Conservation (phyloP, 2,113 vertebrate species). For the Regulus satrapa region DNA sequence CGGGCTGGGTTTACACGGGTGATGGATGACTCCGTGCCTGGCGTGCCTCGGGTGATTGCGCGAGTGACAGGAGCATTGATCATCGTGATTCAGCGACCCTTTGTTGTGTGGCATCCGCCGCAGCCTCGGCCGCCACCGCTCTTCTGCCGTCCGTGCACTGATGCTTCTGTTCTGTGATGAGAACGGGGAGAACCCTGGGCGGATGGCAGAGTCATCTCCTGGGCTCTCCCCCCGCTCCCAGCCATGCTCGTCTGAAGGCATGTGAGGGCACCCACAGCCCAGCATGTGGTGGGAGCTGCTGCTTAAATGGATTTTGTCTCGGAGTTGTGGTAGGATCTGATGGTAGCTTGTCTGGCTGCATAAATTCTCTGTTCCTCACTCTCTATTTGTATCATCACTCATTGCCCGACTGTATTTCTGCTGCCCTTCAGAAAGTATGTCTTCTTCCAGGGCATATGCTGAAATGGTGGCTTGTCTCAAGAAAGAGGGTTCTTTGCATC, state of each 20-base stretch:
- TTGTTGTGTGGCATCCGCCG: neutral
- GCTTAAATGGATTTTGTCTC: neutral
- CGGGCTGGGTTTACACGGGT: neutral
- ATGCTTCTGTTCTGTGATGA: neutral
- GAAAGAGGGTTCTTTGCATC: neutral
- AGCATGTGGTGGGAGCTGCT: fast-evolving
- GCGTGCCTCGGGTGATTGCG: neutral
- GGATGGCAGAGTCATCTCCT: neutral
- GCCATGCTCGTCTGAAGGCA: neutral
- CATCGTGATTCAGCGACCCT: neutral
- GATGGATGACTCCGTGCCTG: neutral
- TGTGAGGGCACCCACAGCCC: fast-evolving
- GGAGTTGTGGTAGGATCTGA: neutral
- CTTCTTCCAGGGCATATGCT: neutral
- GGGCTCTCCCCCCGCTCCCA: fast-evolving
- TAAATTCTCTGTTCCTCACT: neutral
- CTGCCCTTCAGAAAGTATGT: neutral
- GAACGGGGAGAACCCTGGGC: fast-evolving
- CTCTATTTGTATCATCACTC: neutral
- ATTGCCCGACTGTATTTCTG: neutral
- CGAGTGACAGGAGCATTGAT: constrained; percentile 41
- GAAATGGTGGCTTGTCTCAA: neutral
- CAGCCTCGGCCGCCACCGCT: fast-evolving
- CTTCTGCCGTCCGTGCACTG: fast-evolving
- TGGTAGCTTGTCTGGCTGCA: neutral